phyloP scores from a whole-genome alignment of 92 coral and sea anemone genomes.

The Parazoanthus darwini region DNA sequence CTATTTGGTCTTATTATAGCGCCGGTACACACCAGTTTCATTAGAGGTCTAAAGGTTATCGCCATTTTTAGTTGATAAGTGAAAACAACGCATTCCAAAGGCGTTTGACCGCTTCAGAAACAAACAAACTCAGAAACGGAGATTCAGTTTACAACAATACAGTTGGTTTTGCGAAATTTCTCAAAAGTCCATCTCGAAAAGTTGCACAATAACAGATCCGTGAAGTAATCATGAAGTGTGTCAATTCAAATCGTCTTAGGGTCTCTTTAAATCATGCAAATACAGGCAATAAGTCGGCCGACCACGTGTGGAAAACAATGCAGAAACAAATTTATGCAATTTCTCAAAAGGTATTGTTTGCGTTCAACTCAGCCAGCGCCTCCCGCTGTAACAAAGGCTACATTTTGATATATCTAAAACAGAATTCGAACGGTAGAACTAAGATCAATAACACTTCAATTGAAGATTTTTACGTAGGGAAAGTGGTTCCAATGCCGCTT shows the following conservation, averaged over 20 bases:
- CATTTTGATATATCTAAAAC: not conserved
- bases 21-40: not conserved
- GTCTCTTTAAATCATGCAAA: constrained; percentile 22
- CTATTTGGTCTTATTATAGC: no score
- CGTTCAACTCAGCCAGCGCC: not conserved
- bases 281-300: not conserved
- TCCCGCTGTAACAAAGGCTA: constrained; percentile 15
- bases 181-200: not conserved
- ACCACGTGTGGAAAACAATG: constrained; percentile 34
- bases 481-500: not conserved
- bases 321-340: constrained; percentile 14
- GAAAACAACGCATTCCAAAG: not conserved
- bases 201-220: constrained; percentile 2
- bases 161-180: not conserved
- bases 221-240: constrained; percentile 23
- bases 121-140: not conserved
- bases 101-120: not conserved
- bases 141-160: not conserved
- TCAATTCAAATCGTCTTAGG: not conserved
- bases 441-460: not conserved
- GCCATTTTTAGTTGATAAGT: not conserved
- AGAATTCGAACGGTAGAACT: not conserved
- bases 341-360: constrained; percentile 4
- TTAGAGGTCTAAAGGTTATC: constrained; percentile 17
- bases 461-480: not conserved